Evolutionary conservation across 2,888 invertebrate genomes (phyloP).

Genomic region (Aphodius granarius): DNA sequence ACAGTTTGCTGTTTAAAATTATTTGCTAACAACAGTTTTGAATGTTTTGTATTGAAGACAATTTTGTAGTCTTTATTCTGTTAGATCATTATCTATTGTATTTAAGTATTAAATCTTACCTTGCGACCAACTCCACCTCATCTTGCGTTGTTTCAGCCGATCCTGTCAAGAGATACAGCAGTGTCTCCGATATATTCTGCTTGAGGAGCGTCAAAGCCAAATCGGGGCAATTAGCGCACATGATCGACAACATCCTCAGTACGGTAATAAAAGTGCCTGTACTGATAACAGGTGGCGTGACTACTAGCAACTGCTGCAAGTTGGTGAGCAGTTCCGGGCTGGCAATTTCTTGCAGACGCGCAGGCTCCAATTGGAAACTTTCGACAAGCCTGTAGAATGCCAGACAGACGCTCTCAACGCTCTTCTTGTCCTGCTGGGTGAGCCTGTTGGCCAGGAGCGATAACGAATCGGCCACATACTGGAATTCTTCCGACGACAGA

Average conservation of each 20-base stretch:
- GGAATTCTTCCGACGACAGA: conserved; percentile 91
- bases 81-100: no score
- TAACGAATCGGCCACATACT: conserved; percentile 86
- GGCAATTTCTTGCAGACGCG: conserved; percentile 90
- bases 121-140: conserved; percentile 83
- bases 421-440: conserved; percentile 93
- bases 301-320: conserved; percentile 89
- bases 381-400: conserved; percentile 96
- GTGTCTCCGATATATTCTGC: conserved; percentile 94
- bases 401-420: conserved; percentile 95
- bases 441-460: conserved; percentile 79
- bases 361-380: conserved; percentile 91
- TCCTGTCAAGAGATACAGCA: conserved; percentile 93
- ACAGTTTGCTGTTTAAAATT: no score
- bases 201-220: conserved; percentile 88
- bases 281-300: conserved; percentile 93
- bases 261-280: conserved; percentile 96
- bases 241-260: conserved; percentile 91
- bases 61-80: no score
- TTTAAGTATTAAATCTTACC: conserved; percentile 49
- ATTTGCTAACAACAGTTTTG: no score
- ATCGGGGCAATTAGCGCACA: conserved; percentile 95
- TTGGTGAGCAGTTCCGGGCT: conserved; percentile 89
- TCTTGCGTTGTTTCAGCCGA: conserved; percentile 62
- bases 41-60: no score